Percentiles rank a stretch among this genome's conserved stretches.
Conservation (phyloP, 2,888 invertebrate genomes). For the Caenorhabditis panamensis region DNA sequence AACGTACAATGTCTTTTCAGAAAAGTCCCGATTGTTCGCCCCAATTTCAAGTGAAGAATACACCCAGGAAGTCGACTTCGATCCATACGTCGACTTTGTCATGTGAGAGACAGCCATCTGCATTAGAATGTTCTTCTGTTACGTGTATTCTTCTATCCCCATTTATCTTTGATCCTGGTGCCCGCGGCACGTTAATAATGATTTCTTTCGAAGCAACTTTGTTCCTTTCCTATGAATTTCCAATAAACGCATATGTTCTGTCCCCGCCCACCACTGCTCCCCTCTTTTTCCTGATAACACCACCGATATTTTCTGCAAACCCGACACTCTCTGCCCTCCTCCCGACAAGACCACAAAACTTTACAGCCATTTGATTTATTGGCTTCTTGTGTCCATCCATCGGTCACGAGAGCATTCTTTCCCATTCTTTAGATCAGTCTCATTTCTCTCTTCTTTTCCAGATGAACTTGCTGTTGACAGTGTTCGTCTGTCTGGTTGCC, state of each 20-base stretch:
- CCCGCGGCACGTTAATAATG: slow-evolving; percentile 47
- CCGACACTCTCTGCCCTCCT: neutral
- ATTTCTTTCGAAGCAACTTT: neutral
- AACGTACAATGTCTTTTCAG: too few species aligned
- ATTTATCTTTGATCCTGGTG: slow-evolving; percentile 19
- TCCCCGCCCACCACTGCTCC: neutral
- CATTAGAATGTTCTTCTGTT: slow-evolving; percentile 9
- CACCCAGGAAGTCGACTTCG: slow-evolving; percentile 57
- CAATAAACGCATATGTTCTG: slow-evolving; percentile 1
- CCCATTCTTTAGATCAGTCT: neutral
- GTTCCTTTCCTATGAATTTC: neutral
- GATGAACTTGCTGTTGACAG: slow-evolving; percentile 43
- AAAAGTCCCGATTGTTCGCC: slow-evolving; percentile 56
- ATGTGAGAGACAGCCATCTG: slow-evolving; percentile 10
- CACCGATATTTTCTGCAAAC: neutral
- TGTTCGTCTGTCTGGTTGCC: slow-evolving; percentile 30
- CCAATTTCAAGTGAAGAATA: slow-evolving; percentile 55
- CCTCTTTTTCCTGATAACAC: slow-evolving; percentile 43
- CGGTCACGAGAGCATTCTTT: slow-evolving; percentile 21
- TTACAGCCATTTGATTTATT: slow-evolving; percentile 59
- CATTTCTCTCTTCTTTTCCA: slow-evolving; percentile 22
- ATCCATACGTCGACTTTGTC: slow-evolving; percentile 59
- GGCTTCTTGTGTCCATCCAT: slow-evolving; percentile 11
- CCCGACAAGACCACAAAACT: slow-evolving; percentile 23
- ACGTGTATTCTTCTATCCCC: slow-evolving; percentile 31